Percentiles rank a stretch among this genome's conserved stretches.
Conservation (phyloP, 2,113 vertebrate species). For the Mormyrus iriodes region DNA sequence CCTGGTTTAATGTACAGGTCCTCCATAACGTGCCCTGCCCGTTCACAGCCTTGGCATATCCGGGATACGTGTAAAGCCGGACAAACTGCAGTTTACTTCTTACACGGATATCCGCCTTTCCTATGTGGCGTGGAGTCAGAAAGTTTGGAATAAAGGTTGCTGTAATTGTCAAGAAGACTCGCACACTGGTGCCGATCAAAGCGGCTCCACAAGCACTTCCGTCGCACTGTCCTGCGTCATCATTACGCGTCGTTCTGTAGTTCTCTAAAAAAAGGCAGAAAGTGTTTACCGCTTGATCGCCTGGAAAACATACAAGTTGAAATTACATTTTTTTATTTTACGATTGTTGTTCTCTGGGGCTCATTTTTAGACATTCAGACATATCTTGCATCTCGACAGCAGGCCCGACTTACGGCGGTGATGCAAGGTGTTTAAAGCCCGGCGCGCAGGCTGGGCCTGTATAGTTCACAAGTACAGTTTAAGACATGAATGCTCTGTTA, state of each 20-base stretch:
- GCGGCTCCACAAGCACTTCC: neutral
- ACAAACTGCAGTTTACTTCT: neutral
- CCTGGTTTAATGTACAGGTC: constrained; percentile 54
- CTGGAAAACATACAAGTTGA: neutral
- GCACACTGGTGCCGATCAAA: neutral
- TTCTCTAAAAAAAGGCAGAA: neutral
- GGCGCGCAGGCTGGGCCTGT: too few species aligned
- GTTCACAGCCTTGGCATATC: constrained; percentile 25
- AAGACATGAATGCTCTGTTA: too few species aligned
- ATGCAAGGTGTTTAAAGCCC: too few species aligned
- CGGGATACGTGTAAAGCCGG: constrained; percentile 26
- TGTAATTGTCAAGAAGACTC: neutral
- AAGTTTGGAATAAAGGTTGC: neutral
- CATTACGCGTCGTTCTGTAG: neutral
- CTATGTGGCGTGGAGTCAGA: neutral
- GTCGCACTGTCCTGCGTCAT: neutral
- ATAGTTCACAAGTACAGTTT: too few species aligned
- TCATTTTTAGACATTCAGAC: neutral
- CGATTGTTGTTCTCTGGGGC: too few species aligned
- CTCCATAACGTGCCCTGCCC: constrained; percentile 35
- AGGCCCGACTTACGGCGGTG: too few species aligned
- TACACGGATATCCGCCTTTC: constrained; percentile 13
- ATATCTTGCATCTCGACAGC: neutral
- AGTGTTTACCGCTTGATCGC: neutral
- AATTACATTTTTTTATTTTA: neutral